Percentiles rank a stretch among this genome's conserved stretches.
Conservation (phyloP, 2,113 vertebrate genomes). For the Lipophrys pholis region DNA sequence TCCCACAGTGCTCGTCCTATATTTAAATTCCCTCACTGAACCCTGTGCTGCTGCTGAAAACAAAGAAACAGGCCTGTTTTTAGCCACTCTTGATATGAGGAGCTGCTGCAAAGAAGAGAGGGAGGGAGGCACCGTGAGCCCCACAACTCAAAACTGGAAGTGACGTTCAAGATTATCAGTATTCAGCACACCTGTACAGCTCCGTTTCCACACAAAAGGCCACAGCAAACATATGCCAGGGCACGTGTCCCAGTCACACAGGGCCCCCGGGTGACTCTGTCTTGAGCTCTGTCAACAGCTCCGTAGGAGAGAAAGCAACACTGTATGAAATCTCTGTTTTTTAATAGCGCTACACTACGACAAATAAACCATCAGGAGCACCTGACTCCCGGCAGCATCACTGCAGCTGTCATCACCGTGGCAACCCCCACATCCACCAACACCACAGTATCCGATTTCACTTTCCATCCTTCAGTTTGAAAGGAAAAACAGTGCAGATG, state of each 20-base stretch:
- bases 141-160: constrained; percentile 29
- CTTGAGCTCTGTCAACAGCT: constrained; percentile 35
- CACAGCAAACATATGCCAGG: neutral
- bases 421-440: constrained; percentile 35
- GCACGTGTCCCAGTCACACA: constrained; percentile 22
- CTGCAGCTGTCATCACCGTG: constrained; percentile 28
- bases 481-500: too few relatives aligned
- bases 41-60: neutral
- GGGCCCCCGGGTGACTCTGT: constrained; percentile 13
- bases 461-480: neutral
- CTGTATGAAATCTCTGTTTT: constrained; percentile 4
- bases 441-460: constrained; percentile 11
- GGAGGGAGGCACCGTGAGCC: neutral
- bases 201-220: constrained; percentile 5
- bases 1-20: constrained; percentile 13
- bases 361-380: constrained; percentile 13
- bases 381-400: constrained; percentile 17
- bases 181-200: constrained; percentile 7
- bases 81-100: neutral
- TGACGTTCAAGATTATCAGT: constrained; percentile 24
- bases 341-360: neutral
- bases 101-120: neutral
- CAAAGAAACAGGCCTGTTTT: constrained; percentile 1
- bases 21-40: neutral
- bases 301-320: neutral